phyloP scores from a whole-genome alignment of 2,113 vertebrate species.

The Prochilodus magdalenae region DNA sequence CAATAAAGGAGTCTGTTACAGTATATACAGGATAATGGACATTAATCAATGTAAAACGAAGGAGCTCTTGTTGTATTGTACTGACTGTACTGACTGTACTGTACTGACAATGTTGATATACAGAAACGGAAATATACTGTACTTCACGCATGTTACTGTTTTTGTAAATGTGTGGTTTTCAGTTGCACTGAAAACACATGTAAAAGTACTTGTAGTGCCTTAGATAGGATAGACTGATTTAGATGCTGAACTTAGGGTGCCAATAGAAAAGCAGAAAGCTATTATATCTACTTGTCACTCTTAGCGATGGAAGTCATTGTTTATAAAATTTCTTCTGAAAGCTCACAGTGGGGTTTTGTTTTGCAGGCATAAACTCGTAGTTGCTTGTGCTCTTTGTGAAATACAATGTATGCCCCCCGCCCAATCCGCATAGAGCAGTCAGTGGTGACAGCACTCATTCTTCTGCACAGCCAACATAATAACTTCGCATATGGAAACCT shows the following conservation, averaged over 20 bases:
- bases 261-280: constrained; percentile 26
- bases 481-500: constrained; percentile 88
- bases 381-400: constrained; percentile 78
- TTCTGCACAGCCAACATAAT: constrained; percentile 87
- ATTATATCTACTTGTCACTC: constrained; percentile 48
- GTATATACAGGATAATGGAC: too few relatives aligned
- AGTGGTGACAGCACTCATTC: constrained; percentile 87
- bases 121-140: neutral
- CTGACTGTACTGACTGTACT: too few relatives aligned
- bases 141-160: neutral
- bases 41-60: too few relatives aligned
- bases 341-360: constrained; percentile 77
- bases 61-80: too few relatives aligned
- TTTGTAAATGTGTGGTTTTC: neutral
- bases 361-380: constrained; percentile 75
- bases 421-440: constrained; percentile 67
- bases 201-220: neutral
- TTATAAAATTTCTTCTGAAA: constrained; percentile 69
- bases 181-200: neutral
- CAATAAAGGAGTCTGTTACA: too few relatives aligned
- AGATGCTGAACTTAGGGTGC: constrained; percentile 10
- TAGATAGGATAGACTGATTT: constrained; percentile 19
- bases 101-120: too few relatives aligned
- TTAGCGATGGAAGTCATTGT: constrained; percentile 39
- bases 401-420: constrained; percentile 74